These are phyloP conservation scores for Tetragnatha versicolor DNA, from an alignment of 1,140 invertebrate species.

Conservation along the genomic window DNA sequence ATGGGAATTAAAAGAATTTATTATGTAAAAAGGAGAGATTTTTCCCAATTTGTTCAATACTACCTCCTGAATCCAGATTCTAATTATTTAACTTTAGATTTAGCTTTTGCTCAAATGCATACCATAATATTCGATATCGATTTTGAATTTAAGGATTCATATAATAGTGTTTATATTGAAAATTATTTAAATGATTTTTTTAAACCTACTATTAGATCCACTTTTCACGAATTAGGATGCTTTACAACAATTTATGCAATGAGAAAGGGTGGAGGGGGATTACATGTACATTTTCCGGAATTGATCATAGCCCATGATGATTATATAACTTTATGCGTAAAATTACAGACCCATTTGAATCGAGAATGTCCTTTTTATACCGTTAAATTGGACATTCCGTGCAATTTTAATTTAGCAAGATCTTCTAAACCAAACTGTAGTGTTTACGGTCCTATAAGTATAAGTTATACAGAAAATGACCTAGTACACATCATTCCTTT, in stretches of 20 bases:
- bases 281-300: slow-evolving; percentile 34
- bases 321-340: slow-evolving; percentile 10
- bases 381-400: neutral
- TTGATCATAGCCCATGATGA: slow-evolving; percentile 14
- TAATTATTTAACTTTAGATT: no score
- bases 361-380: neutral
- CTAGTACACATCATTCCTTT: neutral
- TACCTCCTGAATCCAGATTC: no score
- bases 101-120: no score
- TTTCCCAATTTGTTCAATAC: no score
- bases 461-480: neutral
- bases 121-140: no score
- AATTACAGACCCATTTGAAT: slow-evolving; percentile 1
- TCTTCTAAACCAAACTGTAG: neutral
- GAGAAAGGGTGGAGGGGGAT: neutral
- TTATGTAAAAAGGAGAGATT: no score
- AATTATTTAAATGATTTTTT: no score
- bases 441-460: neutral
- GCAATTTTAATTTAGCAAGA: neutral
- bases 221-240: neutral
- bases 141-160: no score
- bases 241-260: neutral
- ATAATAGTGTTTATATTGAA: no score
- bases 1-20: no score
- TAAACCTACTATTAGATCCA: no score